phyloP scores from a whole-genome alignment of 2,888 invertebrate genomes.

The Heliconius sara region DNA sequence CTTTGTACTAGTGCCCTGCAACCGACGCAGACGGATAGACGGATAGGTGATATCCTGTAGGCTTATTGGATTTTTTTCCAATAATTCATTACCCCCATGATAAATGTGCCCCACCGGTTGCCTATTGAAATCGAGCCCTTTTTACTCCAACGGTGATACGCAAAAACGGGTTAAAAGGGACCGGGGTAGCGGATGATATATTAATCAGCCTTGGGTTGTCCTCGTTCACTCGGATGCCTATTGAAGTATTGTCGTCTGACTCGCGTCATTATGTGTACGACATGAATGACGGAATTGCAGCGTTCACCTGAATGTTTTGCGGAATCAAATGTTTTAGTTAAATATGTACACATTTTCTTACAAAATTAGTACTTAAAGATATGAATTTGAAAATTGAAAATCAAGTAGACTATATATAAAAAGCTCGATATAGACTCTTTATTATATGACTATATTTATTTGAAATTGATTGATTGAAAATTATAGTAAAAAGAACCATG shows the following conservation, averaged over 20 bases:
- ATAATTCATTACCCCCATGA: constrained; percentile 82
- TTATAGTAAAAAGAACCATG: no score
- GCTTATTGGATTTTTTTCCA: constrained; percentile 73
- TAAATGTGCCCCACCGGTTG: constrained; percentile 76
- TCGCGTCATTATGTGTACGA: constrained; percentile 48
- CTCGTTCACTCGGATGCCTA: constrained; percentile 60
- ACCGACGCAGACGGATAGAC: constrained; percentile 44
- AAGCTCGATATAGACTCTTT: no score
- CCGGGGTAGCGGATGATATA: constrained; percentile 75
- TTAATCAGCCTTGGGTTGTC: constrained; percentile 78
- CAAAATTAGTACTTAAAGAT: background rate
- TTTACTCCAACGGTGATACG: constrained; percentile 81
- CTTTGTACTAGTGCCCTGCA: constrained; percentile 4
- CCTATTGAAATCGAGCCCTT: constrained; percentile 78
- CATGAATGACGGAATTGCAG: constrained; percentile 27
- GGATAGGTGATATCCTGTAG: constrained; percentile 51
- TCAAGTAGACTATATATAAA: background rate
- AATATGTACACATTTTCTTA: background rate
- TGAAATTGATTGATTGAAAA: no score
- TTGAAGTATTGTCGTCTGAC: constrained; percentile 57
- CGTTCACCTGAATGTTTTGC: constrained; percentile 9
- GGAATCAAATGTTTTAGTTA: background rate
- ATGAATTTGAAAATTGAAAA: background rate
- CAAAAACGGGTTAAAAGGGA: constrained; percentile 78
- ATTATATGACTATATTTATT: no score